These are phyloP conservation scores for Pampusana beccarii DNA, from an alignment of 2,113 vertebrate species.

Conservation along the genomic window DNA sequence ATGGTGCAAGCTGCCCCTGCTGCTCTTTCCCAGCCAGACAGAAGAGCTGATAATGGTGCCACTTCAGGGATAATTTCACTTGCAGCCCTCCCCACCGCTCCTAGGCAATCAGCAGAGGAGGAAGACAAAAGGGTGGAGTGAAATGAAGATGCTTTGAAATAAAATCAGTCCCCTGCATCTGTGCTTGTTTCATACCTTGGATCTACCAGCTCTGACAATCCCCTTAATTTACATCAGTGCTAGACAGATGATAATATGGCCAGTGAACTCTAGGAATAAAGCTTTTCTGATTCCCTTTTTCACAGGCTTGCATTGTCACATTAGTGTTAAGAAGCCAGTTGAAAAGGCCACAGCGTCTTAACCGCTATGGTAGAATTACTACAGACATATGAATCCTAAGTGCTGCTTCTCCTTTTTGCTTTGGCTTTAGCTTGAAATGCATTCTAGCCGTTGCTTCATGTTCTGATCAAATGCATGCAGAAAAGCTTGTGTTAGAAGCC, in stretches of 20 bases:
- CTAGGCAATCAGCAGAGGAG: not conserved
- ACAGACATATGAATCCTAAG: not conserved
- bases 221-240: not conserved
- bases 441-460: not conserved
- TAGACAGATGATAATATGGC: not conserved
- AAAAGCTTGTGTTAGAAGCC: not conserved
- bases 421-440: not conserved
- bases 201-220: not conserved
- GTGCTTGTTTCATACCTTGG: not conserved
- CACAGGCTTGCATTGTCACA: not conserved
- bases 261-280: not conserved
- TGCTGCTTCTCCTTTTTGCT: not conserved
- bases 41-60: not conserved
- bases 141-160: not conserved
- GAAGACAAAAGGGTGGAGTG: not conserved
- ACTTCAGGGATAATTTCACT: not conserved
- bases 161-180: constrained; percentile 1
- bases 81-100: not conserved
- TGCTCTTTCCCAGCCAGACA: not conserved
- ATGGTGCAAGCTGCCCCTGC: not conserved
- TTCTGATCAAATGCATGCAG: not conserved
- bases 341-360: not conserved
- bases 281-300: not conserved
- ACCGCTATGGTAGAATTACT: not conserved
- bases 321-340: not conserved